Evolutionary conservation across 1,140 invertebrate species (phyloP), one percentile per base, ranked within the genome.

Genomic region (Amphibalanus amphitrite): DNA sequence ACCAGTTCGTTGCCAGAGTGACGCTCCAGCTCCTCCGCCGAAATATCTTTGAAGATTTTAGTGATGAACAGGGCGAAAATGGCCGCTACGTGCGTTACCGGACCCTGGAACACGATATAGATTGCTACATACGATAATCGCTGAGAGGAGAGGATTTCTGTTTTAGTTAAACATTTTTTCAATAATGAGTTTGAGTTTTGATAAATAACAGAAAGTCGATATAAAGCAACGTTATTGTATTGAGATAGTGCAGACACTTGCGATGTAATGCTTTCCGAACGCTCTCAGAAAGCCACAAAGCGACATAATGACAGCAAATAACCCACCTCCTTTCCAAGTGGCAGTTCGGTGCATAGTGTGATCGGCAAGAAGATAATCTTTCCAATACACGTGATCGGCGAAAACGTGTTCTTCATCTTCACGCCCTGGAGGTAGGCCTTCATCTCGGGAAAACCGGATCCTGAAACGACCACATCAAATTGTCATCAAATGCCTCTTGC

Each of bases 21-120:
- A 97, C 93, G 83, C 97, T 97, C 78, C 77, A 92, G 92, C 38
- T 89, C 90, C 83, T 93, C 93, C 74, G 38, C 74, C 72, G 68
- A 81, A 97, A 95, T 64, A 91, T 91, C 59, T 91, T 65, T 92
- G 72, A 96, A 89, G 75, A 95, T 80, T 82, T 96, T 96, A 72
- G 92, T 93, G 15, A 98, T 83, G 29, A 97, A 84, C 23, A 93
- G 91, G 15, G 95, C 94, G 69, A 94, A 90, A 80, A 97, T 96
- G 79, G 92, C 95, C 73, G 93, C 94, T 77, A 98, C 95, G 82
- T 98, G 95, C 69, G 96, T 93, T 81, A 96, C 95, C 26, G 92
- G 92, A 81, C 92, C 92, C 86, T 98, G 65, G n/a, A n/a, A n/a
- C n/a, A n/a, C n/a, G n/a, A n/a, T n/a, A n/a, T n/a, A n/a, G n/a